These are phyloP conservation scores for Kryptolebias marmoratus DNA, from an alignment of 2,113 vertebrate species.

Conservation along the genomic window DNA sequence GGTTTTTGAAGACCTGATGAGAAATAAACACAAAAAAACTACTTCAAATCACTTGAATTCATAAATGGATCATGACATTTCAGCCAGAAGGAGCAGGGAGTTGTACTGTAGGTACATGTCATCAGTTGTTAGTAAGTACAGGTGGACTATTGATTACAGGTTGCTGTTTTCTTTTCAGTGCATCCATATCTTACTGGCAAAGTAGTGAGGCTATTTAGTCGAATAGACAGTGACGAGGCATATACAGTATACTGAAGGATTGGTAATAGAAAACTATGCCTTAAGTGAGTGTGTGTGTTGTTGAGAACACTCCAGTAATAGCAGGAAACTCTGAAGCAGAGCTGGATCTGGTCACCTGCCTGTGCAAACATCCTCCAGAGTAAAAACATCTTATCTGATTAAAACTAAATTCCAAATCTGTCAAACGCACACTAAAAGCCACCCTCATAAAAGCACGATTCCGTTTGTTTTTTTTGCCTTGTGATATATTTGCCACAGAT, in stretches of 20 bases:
- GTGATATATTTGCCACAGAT: background rate
- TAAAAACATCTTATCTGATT: constrained; percentile 28
- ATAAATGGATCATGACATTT: constrained; percentile 21
- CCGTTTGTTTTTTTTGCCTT: no score
- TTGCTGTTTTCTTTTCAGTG: background rate
- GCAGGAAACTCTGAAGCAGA: constrained; percentile 68
- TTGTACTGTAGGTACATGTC: background rate
- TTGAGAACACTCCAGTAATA: constrained; percentile 26
- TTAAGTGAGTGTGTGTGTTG: constrained; percentile 2
- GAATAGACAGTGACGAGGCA: background rate
- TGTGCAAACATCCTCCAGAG: constrained; percentile 64
- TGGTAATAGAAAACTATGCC: constrained; percentile 12
- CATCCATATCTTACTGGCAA: background rate
- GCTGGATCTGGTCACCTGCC: constrained; percentile 66
- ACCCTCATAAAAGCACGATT: constrained; percentile 1
- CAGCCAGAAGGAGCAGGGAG: constrained; percentile 34
- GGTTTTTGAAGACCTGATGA: constrained; percentile 94
- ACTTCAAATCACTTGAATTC: background rate
- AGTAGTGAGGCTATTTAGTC: background rate
- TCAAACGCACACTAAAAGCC: constrained; percentile 8
- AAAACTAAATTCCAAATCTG: constrained; percentile 29
- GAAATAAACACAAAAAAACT: constrained; percentile 2
- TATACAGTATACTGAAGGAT: background rate
- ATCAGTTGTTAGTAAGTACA: background rate
- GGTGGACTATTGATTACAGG: constrained; percentile 9